phyloP scores from a whole-genome alignment of 2,888 invertebrate species.

The Muscina levida region DNA sequence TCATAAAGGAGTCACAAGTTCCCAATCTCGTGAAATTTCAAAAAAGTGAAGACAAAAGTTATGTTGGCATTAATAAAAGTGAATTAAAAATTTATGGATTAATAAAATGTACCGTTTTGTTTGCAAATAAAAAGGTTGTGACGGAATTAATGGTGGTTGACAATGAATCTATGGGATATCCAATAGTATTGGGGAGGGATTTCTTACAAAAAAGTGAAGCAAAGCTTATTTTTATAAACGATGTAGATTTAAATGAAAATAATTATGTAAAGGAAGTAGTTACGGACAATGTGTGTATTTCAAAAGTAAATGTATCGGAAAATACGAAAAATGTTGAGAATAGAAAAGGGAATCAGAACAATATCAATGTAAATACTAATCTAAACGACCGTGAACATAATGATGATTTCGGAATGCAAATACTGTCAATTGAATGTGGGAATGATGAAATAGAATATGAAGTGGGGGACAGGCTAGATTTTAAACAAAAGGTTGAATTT shows the following conservation, averaged over 20 bases:
- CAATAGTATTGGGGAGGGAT: conserved; percentile 46
- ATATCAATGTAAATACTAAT: no score
- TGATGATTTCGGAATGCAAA: no score
- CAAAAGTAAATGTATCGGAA: no score
- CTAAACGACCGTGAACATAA: no score
- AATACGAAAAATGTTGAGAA: no score
- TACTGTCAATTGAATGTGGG: no score
- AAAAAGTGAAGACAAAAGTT: conserved; percentile 35
- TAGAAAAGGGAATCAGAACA: no score
- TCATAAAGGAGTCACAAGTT: conserved; percentile 40
- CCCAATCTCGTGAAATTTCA: conserved; percentile 42
- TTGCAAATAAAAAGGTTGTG: conserved; percentile 33
- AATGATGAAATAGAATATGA: conserved; percentile 25
- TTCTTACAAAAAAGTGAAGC: conserved; percentile 30
- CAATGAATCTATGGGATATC: conserved; percentile 44
- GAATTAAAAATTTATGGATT: conserved; percentile 43
- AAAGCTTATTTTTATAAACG: conserved; percentile 20
- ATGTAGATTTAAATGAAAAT: background rate
- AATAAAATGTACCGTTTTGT: conserved; percentile 46
- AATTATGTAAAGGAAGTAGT: conserved; percentile 15
- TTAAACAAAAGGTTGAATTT: conserved; percentile 20
- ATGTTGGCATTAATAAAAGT: conserved; percentile 60
- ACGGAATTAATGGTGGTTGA: conserved; percentile 42
- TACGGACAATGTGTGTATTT: no score
- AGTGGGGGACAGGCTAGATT: conserved; percentile 1